A percentile compares a stretch with the other conserved stretches of the same genome.
Evolutionary conservation across 2,888 invertebrate genomes (phyloP).

Genomic region (Lacanobia wlatinum): DNA sequence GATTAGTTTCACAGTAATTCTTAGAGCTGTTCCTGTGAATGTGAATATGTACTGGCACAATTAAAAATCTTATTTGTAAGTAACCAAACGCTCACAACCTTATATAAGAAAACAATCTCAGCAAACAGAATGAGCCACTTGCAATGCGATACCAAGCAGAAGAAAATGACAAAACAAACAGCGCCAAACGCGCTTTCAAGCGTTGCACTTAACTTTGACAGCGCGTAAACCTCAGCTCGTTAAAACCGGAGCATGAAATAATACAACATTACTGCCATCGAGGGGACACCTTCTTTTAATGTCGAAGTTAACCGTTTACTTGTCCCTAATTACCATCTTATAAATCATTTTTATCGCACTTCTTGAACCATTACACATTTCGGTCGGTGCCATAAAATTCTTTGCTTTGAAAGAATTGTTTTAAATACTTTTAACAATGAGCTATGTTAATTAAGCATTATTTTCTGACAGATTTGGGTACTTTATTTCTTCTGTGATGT

Average conservation of each 20-base stretch:
- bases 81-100: not conserved
- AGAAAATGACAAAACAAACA: not conserved
- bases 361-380: conserved; percentile 71
- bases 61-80: not conserved
- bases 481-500: conserved; percentile 43
- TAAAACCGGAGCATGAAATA: conserved; percentile 47
- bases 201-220: conserved; percentile 41
- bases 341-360: conserved; percentile 81
- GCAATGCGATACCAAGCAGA: conserved; percentile 3
- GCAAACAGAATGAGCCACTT: not conserved
- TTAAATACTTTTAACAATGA: conserved; percentile 47
- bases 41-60: too few relatives aligned
- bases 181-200: conserved; percentile 20
- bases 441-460: conserved; percentile 56
- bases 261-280: conserved; percentile 27
- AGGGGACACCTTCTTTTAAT: conserved; percentile 47
- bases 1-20: not conserved
- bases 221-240: conserved; percentile 43
- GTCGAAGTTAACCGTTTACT: conserved; percentile 51
- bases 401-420: conserved; percentile 37
- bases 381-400: conserved; percentile 52
- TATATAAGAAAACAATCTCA: not conserved
- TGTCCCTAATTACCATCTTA: conserved; percentile 74
- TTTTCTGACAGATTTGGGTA: conserved; percentile 50
- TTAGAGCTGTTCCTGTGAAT: not conserved